A percentile compares a stretch with the other conserved stretches of the same genome.
Evolutionary conservation across 2,888 invertebrate species (phyloP).

Genomic region (Leptinotarsa peninsularis): DNA sequence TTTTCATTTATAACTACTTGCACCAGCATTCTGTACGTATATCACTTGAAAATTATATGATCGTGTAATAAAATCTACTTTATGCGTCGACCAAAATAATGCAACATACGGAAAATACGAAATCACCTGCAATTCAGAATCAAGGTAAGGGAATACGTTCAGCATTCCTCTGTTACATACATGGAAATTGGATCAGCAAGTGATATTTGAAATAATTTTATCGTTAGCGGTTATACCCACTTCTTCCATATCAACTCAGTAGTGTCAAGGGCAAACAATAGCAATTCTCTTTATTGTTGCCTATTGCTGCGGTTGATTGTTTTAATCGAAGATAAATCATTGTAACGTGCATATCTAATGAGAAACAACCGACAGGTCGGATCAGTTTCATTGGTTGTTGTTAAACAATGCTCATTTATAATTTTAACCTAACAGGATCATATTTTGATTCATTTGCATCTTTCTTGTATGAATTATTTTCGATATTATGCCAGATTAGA

Average conservation of each 20-base stretch:
- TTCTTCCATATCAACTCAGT: constrained; percentile 39
- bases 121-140: background rate
- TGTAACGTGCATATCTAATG: constrained; percentile 17
- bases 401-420: background rate
- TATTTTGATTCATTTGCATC: background rate
- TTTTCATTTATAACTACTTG: no score
- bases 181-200: background rate
- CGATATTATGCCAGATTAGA: background rate
- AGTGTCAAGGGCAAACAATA: constrained; percentile 53
- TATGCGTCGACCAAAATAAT: no score
- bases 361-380: background rate
- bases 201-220: background rate
- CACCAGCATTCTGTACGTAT: no score
- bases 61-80: no score
- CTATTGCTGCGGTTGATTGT: constrained; percentile 25
- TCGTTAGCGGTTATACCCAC: background rate
- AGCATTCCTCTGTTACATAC: background rate
- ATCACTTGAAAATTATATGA: no score
- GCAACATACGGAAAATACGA: background rate
- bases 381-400: constrained; percentile 5
- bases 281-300: constrained; percentile 50
- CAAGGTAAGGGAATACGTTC: background rate
- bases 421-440: background rate
- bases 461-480: background rate
- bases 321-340: constrained; percentile 29